Percentiles rank a stretch among this genome's conserved stretches.
Conservation (phyloP, 1,140 invertebrate genomes). For the Diuraphis noxia region DNA sequence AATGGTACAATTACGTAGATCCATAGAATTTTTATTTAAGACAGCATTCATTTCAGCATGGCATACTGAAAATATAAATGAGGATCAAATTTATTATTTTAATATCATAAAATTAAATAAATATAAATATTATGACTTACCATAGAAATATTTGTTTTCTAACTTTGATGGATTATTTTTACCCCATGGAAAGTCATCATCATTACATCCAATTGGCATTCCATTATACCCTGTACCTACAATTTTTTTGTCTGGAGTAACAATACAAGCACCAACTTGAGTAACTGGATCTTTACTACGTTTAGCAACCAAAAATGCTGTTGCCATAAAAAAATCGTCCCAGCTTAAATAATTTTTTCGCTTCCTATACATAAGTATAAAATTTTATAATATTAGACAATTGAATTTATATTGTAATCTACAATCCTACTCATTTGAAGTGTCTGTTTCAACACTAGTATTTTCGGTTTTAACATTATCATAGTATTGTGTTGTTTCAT, state of each 20-base stretch:
- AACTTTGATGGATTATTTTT: constrained; percentile 64
- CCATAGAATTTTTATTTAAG: constrained; percentile 81
- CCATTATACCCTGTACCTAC: constrained; percentile 96
- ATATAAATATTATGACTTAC: constrained; percentile 61
- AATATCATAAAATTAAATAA: neutral
- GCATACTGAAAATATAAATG: constrained; percentile 73
- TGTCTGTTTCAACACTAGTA: neutral
- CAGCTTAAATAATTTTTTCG: constrained; percentile 64
- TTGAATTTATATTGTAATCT: neutral
- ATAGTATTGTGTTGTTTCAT: neutral
- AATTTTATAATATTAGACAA: neutral
- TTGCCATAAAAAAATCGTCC: constrained; percentile 94
- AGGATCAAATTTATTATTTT: constrained; percentile 37
- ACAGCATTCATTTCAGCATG: constrained; percentile 98
- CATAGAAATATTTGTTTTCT: constrained; percentile 83
- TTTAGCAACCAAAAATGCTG: constrained; percentile 79
- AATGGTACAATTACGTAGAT: constrained; percentile 78
- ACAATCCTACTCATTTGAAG: neutral
- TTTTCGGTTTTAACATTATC: neutral
- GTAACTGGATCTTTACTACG: constrained; percentile 91
- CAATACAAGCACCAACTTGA: constrained; percentile 92
- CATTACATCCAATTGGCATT: constrained; percentile 84
- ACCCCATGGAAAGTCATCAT: constrained; percentile 87
- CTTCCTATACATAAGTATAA: constrained; percentile 24
- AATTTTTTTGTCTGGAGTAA: constrained; percentile 85